Evolutionary conservation across 2,113 vertebrate genomes (phyloP), one percentile per base, ranked within the genome.

Genomic region (Dolichotis patagonum): DNA sequence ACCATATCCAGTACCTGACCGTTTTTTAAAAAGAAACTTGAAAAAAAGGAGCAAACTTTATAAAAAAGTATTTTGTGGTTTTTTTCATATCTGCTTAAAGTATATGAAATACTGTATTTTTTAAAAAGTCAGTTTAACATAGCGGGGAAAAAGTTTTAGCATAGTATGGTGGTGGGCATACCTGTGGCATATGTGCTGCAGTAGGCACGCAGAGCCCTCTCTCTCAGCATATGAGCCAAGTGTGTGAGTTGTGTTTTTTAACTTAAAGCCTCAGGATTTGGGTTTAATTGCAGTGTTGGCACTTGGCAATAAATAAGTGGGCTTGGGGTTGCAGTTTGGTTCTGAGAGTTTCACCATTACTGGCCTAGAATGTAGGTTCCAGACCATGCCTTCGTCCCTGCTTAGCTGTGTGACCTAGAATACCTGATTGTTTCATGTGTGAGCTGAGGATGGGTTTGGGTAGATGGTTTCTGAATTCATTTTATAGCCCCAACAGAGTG

Each of bases 351-450:
- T 32, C 14, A 12, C 63, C 13, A 32, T 65, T 30, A 71, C 9
- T 38, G 62, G 22, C 3, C 32, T 95, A 0, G 54, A 28, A 85
- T 35, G 88, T 75, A 82, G 35, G 32, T 89, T 90, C 17, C 75
- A 67, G 35, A 82, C 35, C 17, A 58, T 46, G 35, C 26, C 22
- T 78, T 52, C 84, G 16, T 92, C 30, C 22, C 52, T 95, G 30
- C 16, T 86, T 94, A 58, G 38, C 43, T 30, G 19, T 95, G 8
- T 75, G n/a, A 88, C 63, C 49, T 94, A 10, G 69, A 77, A 38
- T 85, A n/a, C 82, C 13, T 91, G 43, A 85, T 95, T 93, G 30
- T 91, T 90, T 92, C 43, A 60, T 78, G 86, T 92, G 16, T 97
- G 94, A 95, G 90, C 14, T 63, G 54, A 91, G 28, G 58, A 49